phyloP scores from a whole-genome alignment of 2,797 vertebrate genomes.

The Acipenser ruthenus region DNA sequence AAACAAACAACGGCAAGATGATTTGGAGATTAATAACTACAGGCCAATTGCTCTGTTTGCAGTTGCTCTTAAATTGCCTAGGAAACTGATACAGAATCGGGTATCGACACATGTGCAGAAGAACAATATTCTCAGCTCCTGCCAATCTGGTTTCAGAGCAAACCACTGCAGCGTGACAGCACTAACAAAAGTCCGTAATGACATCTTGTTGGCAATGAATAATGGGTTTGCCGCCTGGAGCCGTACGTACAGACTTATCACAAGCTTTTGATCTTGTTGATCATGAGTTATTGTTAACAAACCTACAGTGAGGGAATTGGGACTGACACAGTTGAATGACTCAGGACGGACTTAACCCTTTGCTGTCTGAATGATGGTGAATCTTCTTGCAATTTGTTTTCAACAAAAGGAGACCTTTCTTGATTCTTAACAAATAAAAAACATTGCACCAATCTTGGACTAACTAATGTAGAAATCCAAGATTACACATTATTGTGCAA shows the following conservation, averaged over 20 bases:
- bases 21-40: slow-evolving; percentile 2
- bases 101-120: slow-evolving; percentile 30
- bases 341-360: slow-evolving; percentile 20
- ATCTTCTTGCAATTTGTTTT: background rate
- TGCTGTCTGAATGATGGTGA: slow-evolving; percentile 6
- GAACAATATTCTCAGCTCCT: slow-evolving; percentile 37
- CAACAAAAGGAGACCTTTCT: background rate
- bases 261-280: slow-evolving; percentile 34
- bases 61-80: slow-evolving; percentile 27
- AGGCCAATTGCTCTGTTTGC: slow-evolving; percentile 24
- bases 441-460: no score
- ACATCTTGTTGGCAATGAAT: slow-evolving; percentile 32
- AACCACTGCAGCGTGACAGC: slow-evolving; percentile 39
- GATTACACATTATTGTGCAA: no score
- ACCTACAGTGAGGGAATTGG: slow-evolving; percentile 16
- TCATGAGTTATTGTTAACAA: slow-evolving; percentile 20
- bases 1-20: no score
- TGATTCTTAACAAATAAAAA: no score
- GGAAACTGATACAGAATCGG: slow-evolving; percentile 29
- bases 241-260: slow-evolving; percentile 35
- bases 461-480: no score
- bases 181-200: slow-evolving; percentile 32
- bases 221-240: slow-evolving; percentile 34
- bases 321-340: slow-evolving; percentile 27
- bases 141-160: slow-evolving; percentile 32